A percentile compares a stretch with the other conserved stretches of the same genome.
Conservation (phyloP, 1,140 invertebrate genomes). For the Lanistes nyassanus region DNA sequence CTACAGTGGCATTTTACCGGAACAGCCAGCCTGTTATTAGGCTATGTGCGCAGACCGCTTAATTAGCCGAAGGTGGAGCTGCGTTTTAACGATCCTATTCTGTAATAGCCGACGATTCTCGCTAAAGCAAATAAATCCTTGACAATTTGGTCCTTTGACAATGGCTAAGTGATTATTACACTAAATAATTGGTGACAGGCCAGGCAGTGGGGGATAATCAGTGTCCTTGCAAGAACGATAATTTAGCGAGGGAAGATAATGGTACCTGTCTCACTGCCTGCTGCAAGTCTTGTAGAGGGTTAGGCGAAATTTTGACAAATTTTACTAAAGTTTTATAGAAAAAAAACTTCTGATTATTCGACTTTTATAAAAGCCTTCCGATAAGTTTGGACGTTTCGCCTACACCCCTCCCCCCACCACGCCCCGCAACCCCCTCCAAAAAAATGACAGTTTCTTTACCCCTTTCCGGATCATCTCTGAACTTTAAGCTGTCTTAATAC, state of each 20-base stretch:
- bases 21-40: slow-evolving; percentile 12
- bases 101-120: slow-evolving; percentile 6
- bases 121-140: slow-evolving; percentile 21
- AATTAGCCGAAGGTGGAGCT: slow-evolving; percentile 19
- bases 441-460: too few relatives aligned
- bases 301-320: slow-evolving; percentile 1
- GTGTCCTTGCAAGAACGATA: slow-evolving; percentile 1
- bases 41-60: slow-evolving; percentile 8
- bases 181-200: slow-evolving; percentile 1
- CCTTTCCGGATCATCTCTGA: too few relatives aligned
- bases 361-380: too few relatives aligned
- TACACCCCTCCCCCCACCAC: too few relatives aligned
- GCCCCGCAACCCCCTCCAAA: too few relatives aligned
- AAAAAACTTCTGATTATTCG: too few relatives aligned
- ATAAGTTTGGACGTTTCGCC: too few relatives aligned
- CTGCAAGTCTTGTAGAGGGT: neutral
- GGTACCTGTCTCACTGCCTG: neutral
- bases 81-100: slow-evolving; percentile 15
- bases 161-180: slow-evolving; percentile 24
- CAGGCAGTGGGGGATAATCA: slow-evolving; percentile 15
- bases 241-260: neutral
- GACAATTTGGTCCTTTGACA: slow-evolving; percentile 22
- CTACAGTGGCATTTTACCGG: neutral
- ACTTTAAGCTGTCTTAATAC: too few relatives aligned
- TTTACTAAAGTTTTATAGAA: neutral